Percentiles rank a stretch among this genome's conserved stretches.
phyloP scores from a whole-genome alignment of 2,888 invertebrate genomes.

The Digitonthophagus gazella region DNA sequence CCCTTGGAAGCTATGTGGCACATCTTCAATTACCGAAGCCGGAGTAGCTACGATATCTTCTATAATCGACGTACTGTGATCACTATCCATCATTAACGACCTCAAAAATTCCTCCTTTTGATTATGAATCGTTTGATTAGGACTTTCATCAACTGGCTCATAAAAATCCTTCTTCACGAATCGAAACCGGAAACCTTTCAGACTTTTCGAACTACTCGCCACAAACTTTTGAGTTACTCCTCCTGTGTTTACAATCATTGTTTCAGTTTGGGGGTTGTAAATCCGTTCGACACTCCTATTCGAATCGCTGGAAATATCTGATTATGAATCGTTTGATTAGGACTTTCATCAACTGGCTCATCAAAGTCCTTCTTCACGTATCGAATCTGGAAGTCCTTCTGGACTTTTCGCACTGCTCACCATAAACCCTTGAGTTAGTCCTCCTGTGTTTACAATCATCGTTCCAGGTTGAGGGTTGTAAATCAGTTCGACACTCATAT shows the following conservation, averaged over 20 bases:
- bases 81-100: constrained; percentile 26
- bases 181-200: constrained; percentile 29
- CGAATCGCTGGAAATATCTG: constrained; percentile 47
- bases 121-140: constrained; percentile 24
- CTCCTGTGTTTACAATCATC: constrained; percentile 36
- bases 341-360: constrained; percentile 20
- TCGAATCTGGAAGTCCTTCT: too few relatives aligned
- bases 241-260: constrained; percentile 36
- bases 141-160: constrained; percentile 28
- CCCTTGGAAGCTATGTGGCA: too few relatives aligned
- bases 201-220: constrained; percentile 19
- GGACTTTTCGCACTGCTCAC: too few relatives aligned
- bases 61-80: constrained; percentile 6
- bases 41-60: not conserved
- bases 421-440: constrained; percentile 31
- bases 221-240: constrained; percentile 31
- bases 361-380: too few relatives aligned
- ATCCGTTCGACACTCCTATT: constrained; percentile 47
- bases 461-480: constrained; percentile 47
- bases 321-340: constrained; percentile 21
- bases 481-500: constrained; percentile 45
- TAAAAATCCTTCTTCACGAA: constrained; percentile 29
- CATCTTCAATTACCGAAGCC: not conserved
- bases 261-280: constrained; percentile 47
- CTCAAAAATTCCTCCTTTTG: constrained; percentile 27